Percentiles rank a stretch among this genome's conserved stretches.
These are phyloP conservation scores for Phengaris arion DNA, from an alignment of 2,888 invertebrate species.

Conservation along the genomic window DNA sequence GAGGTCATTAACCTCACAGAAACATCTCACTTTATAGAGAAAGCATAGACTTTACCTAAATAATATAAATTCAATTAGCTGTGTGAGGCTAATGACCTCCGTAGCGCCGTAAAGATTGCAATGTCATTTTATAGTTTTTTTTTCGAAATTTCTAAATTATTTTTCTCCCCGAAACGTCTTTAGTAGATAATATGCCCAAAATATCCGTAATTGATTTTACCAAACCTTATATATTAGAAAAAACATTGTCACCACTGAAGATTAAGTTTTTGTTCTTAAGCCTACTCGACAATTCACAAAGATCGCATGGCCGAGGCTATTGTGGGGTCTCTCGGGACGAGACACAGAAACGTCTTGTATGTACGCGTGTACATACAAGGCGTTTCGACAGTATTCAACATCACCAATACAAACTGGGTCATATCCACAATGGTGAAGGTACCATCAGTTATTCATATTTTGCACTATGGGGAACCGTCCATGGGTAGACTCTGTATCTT, in stretches of 20 bases:
- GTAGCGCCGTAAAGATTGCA: no score
- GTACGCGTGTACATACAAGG: neutral
- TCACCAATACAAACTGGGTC: neutral
- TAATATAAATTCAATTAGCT: no score
- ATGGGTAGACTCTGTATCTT: neutral
- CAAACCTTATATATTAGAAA: neutral
- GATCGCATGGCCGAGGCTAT: neutral
- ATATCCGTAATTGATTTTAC: no score
- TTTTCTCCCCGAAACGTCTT: no score
- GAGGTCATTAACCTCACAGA: no score
- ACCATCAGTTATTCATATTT: neutral
- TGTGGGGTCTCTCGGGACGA: neutral
- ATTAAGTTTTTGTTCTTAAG: neutral
- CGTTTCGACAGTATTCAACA: neutral
- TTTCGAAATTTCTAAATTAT: no score
- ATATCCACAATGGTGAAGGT: neutral
- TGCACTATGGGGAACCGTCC: neutral
- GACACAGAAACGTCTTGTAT: slow-evolving; percentile 1
- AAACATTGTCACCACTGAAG: neutral
- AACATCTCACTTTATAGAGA: no score
- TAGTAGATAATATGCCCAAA: no score
- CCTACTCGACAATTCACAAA: slow-evolving; percentile 8
- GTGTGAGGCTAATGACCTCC: no score
- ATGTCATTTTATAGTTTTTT: no score
- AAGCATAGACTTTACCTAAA: no score